Conservation (phyloP, 2,113 vertebrate species). For the Nyctereutes procyonoides region DNA sequence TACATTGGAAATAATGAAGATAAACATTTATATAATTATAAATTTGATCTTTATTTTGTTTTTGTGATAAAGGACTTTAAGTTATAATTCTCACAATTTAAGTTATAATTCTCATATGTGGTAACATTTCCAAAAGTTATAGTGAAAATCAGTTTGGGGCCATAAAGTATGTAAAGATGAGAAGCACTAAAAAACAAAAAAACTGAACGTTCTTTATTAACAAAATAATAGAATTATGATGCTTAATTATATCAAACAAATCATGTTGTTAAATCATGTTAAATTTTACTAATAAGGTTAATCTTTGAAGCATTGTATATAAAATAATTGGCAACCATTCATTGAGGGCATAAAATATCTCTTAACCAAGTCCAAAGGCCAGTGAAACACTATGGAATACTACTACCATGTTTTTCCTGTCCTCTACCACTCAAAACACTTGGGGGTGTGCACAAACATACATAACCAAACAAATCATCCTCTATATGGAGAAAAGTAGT, state of each 20-base stretch:
- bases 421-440: not conserved
- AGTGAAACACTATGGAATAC: not conserved
- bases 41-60: slow-evolving; percentile 1
- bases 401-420: not conserved
- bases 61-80: not conserved
- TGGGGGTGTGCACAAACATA: not conserved
- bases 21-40: not conserved
- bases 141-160: not conserved
- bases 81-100: not conserved
- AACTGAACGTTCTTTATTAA: not conserved
- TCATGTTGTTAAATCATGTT: slow-evolving; percentile 13
- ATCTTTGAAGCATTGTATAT: slow-evolving; percentile 31
- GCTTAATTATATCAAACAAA: slow-evolving; percentile 11
- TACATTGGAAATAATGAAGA: not conserved
- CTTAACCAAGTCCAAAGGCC: not conserved
- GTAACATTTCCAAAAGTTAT: not conserved
- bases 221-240: not conserved
- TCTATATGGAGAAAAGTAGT: not conserved
- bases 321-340: not conserved
- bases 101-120: not conserved
- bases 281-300: slow-evolving; percentile 15
- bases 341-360: not conserved
- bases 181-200: not conserved
- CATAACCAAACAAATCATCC: not conserved
- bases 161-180: not conserved